Base-by-base conservation (phyloP, 2,113 vertebrate genomes). In the Calyptommatus sinebrachiatus region DNA sequence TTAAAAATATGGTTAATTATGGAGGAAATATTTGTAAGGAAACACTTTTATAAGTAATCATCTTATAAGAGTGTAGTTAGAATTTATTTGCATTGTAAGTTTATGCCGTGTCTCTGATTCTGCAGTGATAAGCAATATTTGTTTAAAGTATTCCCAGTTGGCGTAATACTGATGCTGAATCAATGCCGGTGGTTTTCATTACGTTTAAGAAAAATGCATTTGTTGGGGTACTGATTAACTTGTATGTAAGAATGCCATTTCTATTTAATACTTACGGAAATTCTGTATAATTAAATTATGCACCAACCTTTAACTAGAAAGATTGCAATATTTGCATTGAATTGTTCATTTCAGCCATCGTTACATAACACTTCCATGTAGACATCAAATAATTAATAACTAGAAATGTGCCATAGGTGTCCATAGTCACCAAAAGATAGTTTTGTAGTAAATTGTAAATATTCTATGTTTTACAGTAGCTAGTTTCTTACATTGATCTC, bases 401-500 rank as follows among this genome's bases (percentile, higher is more conserved):
- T 79, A 85, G 88, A 84, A 82, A 89, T 86, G 92, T 95, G 92
- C 93, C 94, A 94, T 95, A 92, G 83, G 76, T 83, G 85, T 86
- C 88, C 88, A 86, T 87, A 73, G 86, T 92, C 84, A 83, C 88
- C 68, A 81, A 89, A 88, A 92, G 72, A 89, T 90, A 92, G 84
- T 91, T 91, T 95, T 92, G 85, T 92, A 94, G 89, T 86, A 84
- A 86, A 35, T 78, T 95, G 93, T 96, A 95, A 92, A 95, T 89
- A 86, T 86, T 81, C 82, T 83, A 85, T 73, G 85, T 89, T 92
- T 78, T 88, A 88, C 79, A 86, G 83, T 83, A 93, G 86, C 78
- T 92, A 84, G 84, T 87, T 90, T 87, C 79, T 70, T 26, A 86
- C 48, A 61, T 92, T 90, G 79, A 90, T 76, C 8, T 90, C 79